Evolutionary conservation across 1,140 invertebrate species (phyloP).

Genomic region (Drosophila paulistorum): DNA sequence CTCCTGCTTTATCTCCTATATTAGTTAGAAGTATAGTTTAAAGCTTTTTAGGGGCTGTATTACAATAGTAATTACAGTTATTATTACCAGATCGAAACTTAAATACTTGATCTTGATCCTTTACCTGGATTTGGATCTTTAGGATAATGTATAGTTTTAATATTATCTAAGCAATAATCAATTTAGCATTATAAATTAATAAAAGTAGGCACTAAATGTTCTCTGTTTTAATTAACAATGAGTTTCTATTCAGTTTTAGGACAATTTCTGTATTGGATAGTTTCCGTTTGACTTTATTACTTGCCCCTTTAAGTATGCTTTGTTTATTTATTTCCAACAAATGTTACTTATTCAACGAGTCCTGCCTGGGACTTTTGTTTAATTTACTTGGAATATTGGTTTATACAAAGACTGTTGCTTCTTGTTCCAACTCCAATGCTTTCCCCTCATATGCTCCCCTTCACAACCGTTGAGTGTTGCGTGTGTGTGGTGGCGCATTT

Average conservation of each 20-base stretch:
- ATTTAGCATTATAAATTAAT: not conserved
- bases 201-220: not conserved
- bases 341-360: constrained; percentile 33
- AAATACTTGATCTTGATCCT: too few species aligned
- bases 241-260: not conserved
- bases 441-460: not conserved
- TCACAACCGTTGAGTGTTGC: constrained; percentile 40
- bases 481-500: constrained; percentile 53
- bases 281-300: not conserved
- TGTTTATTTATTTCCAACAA: not conserved
- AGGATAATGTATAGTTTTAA: too few species aligned
- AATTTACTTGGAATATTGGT: constrained; percentile 48
- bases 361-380: constrained; percentile 30
- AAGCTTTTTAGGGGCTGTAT: too few species aligned
- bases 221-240: too few species aligned
- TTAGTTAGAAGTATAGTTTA: too few species aligned
- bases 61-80: too few species aligned
- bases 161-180: too few species aligned
- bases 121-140: too few species aligned
- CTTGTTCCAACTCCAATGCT: not conserved
- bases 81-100: too few species aligned
- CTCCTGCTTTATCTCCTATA: too few species aligned
- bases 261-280: not conserved
- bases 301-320: not conserved
- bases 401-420: constrained; percentile 5